Base-by-base conservation (phyloP, 2,888 invertebrate genomes). In the Acrobasis consociella region DNA sequence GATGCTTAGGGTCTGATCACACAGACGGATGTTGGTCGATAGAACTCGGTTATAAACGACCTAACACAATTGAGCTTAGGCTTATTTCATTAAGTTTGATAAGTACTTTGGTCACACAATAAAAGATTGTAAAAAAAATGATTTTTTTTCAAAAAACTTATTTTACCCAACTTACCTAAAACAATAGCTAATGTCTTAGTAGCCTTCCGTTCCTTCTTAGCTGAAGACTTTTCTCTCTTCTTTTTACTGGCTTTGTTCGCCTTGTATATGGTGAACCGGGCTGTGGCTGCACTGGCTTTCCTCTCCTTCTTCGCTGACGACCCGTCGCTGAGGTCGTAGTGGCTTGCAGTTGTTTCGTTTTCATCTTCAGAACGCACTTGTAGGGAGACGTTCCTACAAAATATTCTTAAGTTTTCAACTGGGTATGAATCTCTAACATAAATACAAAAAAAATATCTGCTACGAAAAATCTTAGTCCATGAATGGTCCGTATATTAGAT, bases 101-200 rank as follows among this genome's bases (percentile, higher is more conserved):
- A n/a, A n/a, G n/a, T n/a, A n/a, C n/a, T n/a, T n/a, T n/a, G n/a
- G n/a, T n/a, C n/a, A n/a, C n/a, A n/a, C n/a, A n/a, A n/a, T n/a
- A n/a, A n/a, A n/a, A n/a, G n/a, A n/a, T n/a, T n/a, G n/a, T n/a
- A n/a, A n/a, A n/a, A n/a, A n/a, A n/a, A n/a, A n/a, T n/a, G n/a
- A n/a, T n/a, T n/a, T n/a, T n/a, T n/a, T n/a, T n/a, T 55, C 13
- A 55, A 9, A 10, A 63, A n/a, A n/a, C n/a, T n/a, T n/a, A n/a
- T n/a, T n/a, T n/a, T n/a, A n/a, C n/a, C n/a, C n/a, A n/a, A n/a
- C 95, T 95, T 92, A 99, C 99, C 99, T 85, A 99, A 94, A 72
- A 99, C 99, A 87, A 99, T 99, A 64, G 99, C 99, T 71, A 99
- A 91, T 9, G 99, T 99, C 93, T 99, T 99, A 9, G 99, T 99